Conservation (phyloP, 1,140 invertebrate genomes). For the Rhynchophorus ferrugineus region DNA sequence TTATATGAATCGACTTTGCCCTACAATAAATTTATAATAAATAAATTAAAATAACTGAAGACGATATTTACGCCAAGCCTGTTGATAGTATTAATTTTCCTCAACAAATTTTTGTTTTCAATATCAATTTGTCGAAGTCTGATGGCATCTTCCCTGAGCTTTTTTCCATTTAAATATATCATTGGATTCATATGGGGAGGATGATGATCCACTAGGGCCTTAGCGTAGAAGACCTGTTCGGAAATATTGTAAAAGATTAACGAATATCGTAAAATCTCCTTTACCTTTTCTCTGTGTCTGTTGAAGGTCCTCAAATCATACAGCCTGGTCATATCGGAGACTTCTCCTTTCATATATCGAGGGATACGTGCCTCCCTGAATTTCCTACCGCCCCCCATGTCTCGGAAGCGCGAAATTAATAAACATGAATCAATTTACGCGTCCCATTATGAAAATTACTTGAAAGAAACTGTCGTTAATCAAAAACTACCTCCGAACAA, state of each 20-base stretch:
- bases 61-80: conserved; percentile 38
- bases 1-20: conserved; percentile 33
- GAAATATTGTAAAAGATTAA: too few relatives aligned
- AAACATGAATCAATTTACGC: background rate
- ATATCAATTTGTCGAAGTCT: conserved; percentile 37
- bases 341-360: conserved; percentile 26
- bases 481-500: too few relatives aligned
- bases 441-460: too few relatives aligned
- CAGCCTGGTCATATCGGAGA: conserved; percentile 6
- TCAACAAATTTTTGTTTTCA: conserved; percentile 42
- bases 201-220: conserved; percentile 37
- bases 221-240: conserved; percentile 31
- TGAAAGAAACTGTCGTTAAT: background rate
- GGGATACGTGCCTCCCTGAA: conserved; percentile 27
- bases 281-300: too few relatives aligned
- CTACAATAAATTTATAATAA: conserved; percentile 21
- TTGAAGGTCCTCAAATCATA: conserved; percentile 33
- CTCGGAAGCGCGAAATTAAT: background rate
- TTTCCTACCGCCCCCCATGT: conserved; percentile 14
- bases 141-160: conserved; percentile 32
- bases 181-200: conserved; percentile 38
- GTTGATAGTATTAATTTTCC: conserved; percentile 40
- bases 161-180: conserved; percentile 34
- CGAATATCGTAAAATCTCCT: too few relatives aligned
- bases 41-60: background rate